Conservation (phyloP, 1,140 invertebrate genomes). For the Drosophila mojavensis region DNA sequence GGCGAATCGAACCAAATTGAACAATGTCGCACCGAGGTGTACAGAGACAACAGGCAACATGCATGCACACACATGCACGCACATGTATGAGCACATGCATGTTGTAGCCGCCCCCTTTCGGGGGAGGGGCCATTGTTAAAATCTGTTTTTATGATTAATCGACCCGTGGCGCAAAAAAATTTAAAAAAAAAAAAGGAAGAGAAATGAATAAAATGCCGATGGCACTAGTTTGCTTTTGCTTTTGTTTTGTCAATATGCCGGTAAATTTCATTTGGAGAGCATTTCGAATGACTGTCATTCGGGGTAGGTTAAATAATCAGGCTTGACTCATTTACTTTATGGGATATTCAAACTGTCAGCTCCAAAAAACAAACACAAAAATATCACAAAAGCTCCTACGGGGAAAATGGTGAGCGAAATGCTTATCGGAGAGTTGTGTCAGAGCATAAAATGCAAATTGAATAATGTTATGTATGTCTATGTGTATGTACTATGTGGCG, state of each 20-base stretch:
- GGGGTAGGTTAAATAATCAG: constrained; percentile 16
- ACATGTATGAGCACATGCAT: neutral
- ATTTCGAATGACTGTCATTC: constrained; percentile 39
- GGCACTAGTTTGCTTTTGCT: constrained; percentile 39
- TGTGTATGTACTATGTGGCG: too few relatives aligned
- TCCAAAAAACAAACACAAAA: neutral
- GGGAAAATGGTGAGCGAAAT: neutral
- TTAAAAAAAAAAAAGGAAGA: too few relatives aligned
- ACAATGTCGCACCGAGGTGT: neutral
- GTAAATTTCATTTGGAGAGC: constrained; percentile 51
- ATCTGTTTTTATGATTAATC: constrained; percentile 79
- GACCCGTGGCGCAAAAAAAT: constrained; percentile 38
- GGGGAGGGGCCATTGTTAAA: constrained; percentile 53
- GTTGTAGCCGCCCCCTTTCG: too few relatives aligned
- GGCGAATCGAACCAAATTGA: constrained; percentile 13
- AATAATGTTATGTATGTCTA: neutral
- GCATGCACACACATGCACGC: neutral
- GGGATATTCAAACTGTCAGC: neutral
- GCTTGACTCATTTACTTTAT: neutral
- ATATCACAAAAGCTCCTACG: neutral
- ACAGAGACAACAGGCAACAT: constrained; percentile 9
- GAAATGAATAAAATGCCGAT: constrained; percentile 33
- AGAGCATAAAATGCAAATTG: too few relatives aligned
- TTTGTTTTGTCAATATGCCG: constrained; percentile 43
- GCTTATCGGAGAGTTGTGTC: too few relatives aligned